Percentiles rank a stretch among this genome's conserved stretches.
Evolutionary conservation across 92 coral and sea anemone species (phyloP).

Genomic region (Diadumene lineata): DNA sequence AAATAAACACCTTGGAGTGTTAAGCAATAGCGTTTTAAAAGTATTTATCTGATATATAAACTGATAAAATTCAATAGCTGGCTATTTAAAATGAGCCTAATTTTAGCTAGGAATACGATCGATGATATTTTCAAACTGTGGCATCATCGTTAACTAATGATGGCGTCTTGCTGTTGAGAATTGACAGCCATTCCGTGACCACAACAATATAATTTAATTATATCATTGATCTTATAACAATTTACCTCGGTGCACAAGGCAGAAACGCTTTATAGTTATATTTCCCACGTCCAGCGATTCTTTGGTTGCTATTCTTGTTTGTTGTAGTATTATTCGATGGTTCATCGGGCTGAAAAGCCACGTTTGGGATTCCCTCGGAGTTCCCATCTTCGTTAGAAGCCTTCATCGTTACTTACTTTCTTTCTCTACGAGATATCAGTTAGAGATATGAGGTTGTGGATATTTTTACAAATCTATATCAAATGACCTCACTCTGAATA

Average conservation of each 20-base stretch:
- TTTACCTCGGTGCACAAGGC: slow-evolving; percentile 79
- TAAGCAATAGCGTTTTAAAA: too few species aligned
- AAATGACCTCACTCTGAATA: too few species aligned
- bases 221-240: neutral
- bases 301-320: neutral
- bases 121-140: neutral
- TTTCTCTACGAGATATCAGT: neutral
- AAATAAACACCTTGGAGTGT: too few species aligned
- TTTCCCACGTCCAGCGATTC: slow-evolving; percentile 29
- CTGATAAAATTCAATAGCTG: too few species aligned
- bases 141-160: neutral
- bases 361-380: slow-evolving; percentile 13
- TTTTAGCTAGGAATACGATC: neutral
- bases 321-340: neutral
- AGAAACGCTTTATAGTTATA: slow-evolving; percentile 87
- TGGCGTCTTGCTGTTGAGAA: neutral
- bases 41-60: too few species aligned
- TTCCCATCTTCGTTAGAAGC: neutral
- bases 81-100: too few species aligned
- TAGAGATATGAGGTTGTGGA: too few species aligned
- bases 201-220: neutral
- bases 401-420: neutral
- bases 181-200: neutral
- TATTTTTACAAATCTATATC: too few species aligned
- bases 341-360: slow-evolving; percentile 30